Percentiles rank a stretch among this genome's conserved stretches.
phyloP scores from a whole-genome alignment of 2,113 vertebrate genomes.

The Callospermophilus lateralis region DNA sequence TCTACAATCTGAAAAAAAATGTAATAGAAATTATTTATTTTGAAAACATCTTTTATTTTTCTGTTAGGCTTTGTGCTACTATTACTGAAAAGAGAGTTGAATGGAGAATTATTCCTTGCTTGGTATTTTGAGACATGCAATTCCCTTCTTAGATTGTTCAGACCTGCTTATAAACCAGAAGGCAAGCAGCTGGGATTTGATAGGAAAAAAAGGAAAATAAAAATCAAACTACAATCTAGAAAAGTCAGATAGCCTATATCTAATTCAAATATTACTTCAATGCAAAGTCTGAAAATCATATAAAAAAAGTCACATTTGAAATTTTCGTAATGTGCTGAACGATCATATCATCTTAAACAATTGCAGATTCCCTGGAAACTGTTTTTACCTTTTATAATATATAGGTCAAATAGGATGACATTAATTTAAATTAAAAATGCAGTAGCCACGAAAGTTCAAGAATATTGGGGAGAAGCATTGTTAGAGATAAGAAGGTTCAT shows the following conservation, averaged over 20 bases:
- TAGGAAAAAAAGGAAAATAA: not conserved
- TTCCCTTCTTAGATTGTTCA: constrained; percentile 31
- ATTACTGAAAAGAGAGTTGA: not conserved
- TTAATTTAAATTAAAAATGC: constrained; percentile 1
- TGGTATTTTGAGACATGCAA: constrained; percentile 43
- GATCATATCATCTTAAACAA: not conserved
- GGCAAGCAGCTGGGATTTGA: constrained; percentile 14
- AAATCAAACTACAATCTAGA: not conserved
- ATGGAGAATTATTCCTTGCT: constrained; percentile 49
- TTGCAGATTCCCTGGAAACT: not conserved
- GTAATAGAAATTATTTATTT: not conserved
- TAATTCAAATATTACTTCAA: not conserved
- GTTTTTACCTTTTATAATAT: not conserved
- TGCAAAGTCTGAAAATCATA: not conserved
- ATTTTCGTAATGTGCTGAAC: not conserved
- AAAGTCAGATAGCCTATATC: not conserved
- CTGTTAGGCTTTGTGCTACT: not conserved
- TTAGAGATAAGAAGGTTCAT: not conserved
- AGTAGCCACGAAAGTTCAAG: not conserved
- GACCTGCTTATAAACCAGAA: constrained; percentile 30
- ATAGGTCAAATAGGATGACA: not conserved
- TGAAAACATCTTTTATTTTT: not conserved
- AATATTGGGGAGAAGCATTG: not conserved
- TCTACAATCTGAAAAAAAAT: constrained; percentile 33
- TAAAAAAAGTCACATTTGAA: constrained; percentile 15